A percentile compares a stretch with the other conserved stretches of the same genome.
Evolutionary conservation across 2,113 vertebrate species (phyloP).

Genomic region (Bagarius yarrelli): DNA sequence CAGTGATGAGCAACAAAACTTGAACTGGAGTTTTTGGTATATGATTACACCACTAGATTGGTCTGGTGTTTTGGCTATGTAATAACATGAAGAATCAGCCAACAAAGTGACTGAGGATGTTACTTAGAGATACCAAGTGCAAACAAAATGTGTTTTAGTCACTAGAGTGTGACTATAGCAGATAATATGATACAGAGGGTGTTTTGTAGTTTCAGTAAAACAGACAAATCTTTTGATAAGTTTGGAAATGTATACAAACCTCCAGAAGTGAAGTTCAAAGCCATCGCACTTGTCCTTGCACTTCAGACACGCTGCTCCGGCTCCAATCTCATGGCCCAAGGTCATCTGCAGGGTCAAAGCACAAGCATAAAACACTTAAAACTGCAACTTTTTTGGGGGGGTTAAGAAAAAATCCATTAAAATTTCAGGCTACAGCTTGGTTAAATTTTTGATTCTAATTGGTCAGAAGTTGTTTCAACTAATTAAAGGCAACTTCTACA

Average conservation of each 20-base stretch:
- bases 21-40: conserved; percentile 16
- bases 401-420: not conserved
- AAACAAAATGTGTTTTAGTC: not conserved
- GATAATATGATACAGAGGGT: not conserved
- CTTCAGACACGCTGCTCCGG: conserved; percentile 90
- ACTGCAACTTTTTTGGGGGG: not conserved
- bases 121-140: not conserved
- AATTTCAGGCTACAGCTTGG: not conserved
- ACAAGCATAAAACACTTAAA: conserved; percentile 9
- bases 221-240: not conserved
- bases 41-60: conserved; percentile 34
- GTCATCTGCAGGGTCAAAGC: conserved; percentile 78
- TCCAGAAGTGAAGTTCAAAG: conserved; percentile 98
- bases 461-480: not conserved
- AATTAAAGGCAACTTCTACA: not conserved
- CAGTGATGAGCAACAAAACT: conserved; percentile 41
- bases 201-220: not conserved
- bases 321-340: conserved; percentile 92
- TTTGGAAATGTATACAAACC: conserved; percentile 71
- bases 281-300: conserved; percentile 97
- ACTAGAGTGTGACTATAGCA: not conserved
- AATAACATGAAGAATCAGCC: conserved; percentile 38
- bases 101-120: not conserved
- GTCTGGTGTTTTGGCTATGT: conserved; percentile 35
- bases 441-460: not conserved